Percentiles rank a stretch among this genome's conserved stretches.
Conservation (phyloP, 2,797 vertebrate species). For the Bradypodion pumilum region DNA sequence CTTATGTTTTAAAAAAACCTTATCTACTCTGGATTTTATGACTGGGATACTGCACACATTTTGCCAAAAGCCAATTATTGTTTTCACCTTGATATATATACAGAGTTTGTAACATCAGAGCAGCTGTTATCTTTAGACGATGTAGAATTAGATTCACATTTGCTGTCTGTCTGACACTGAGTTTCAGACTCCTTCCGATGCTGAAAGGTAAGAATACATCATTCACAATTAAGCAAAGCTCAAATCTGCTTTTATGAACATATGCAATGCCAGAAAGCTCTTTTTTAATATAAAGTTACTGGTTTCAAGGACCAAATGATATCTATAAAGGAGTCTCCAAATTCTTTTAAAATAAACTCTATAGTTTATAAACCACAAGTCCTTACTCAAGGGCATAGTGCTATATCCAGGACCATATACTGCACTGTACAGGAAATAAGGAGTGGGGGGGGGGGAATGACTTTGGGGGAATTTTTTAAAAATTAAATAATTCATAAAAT, state of each 20-base stretch:
- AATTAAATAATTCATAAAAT: too few relatives aligned
- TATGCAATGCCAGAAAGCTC: not conserved
- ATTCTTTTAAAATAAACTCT: not conserved
- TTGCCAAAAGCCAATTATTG: conserved; percentile 11
- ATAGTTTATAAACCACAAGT: not conserved
- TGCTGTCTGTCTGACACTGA: conserved; percentile 94
- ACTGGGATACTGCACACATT: not conserved
- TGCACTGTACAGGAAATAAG: not conserved
- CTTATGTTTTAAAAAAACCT: too few relatives aligned
- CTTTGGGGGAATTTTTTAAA: too few relatives aligned
- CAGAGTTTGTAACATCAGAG: conserved; percentile 81
- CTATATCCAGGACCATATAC: not conserved
- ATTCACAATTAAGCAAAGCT: not conserved
- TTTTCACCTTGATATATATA: conserved; percentile 92
- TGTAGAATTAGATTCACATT: conserved; percentile 82
- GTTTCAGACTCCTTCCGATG: conserved; percentile 96
- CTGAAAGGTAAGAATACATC: conserved; percentile 71
- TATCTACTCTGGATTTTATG: not conserved
- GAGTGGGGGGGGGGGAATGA: too few relatives aligned
- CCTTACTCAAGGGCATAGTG: not conserved
- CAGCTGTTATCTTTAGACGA: conserved; percentile 83
- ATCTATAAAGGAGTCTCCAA: not conserved
- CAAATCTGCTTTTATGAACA: conserved; percentile 30
- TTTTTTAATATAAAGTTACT: not conserved
- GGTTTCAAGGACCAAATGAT: not conserved